Conservation (phyloP, 2,797 vertebrate species). For the Eulemur coronatus region DNA sequence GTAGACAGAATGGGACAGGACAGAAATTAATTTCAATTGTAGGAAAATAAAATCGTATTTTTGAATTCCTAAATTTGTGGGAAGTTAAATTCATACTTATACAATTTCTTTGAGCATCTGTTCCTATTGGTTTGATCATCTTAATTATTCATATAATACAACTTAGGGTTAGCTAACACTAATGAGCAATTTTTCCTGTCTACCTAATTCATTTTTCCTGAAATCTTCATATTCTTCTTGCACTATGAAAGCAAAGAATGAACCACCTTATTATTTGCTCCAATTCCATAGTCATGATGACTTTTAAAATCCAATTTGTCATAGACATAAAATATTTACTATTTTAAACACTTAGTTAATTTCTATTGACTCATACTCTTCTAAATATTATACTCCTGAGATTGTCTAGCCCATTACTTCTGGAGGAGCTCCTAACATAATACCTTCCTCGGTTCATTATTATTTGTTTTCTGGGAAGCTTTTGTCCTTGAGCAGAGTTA, state of each 20-base stretch:
- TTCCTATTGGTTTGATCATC: not conserved
- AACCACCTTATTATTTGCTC: conserved; percentile 56
- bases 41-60: conserved; percentile 47
- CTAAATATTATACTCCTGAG: conserved; percentile 40
- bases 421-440: not conserved
- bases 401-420: conserved; percentile 3
- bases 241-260: not conserved
- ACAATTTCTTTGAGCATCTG: not conserved
- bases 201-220: conserved; percentile 22
- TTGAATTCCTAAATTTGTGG: conserved; percentile 21
- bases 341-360: conserved; percentile 72
- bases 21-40: conserved; percentile 16
- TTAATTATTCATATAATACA: conserved; percentile 30
- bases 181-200: not conserved
- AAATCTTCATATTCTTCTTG: conserved; percentile 32
- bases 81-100: not conserved
- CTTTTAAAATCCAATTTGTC: conserved; percentile 68
- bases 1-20: not conserved
- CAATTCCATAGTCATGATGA: conserved; percentile 41
- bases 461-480: conserved; percentile 45
- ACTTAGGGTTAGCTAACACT: not conserved
- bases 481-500: conserved; percentile 66
- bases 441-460: not conserved
- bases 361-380: conserved; percentile 55
- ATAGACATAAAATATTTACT: conserved; percentile 72